Base-by-base conservation (phyloP, 2,888 invertebrate species). In the Synergus itoensis region DNA sequence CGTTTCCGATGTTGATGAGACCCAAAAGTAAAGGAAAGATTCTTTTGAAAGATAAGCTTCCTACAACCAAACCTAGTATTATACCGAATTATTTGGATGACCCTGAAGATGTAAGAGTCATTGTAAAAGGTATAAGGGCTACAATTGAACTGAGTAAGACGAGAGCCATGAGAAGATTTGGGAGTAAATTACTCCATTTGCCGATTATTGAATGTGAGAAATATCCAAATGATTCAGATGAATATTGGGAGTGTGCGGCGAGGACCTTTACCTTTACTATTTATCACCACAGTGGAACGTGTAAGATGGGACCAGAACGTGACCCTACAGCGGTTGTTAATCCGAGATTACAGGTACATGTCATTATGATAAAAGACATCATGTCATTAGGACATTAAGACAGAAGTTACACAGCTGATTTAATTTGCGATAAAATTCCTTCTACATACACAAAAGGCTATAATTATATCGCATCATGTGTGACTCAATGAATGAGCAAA, bases 41-140 rank as follows among this genome's bases (percentile, higher is more conserved):
- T n/a, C 94, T 94, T 87, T 92, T 97, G 14, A 94, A 93, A 86
- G 94, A 94, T 73, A 94, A 89, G 0, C 94, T 96, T 90, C 96
- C 96, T 0, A 93, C 93, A 40, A 94, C 94, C 36, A 93, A 94
- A 86, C 96, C 96, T 0, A 90, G 93, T 63, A 94, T 97, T 80
- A 94, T 95, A 83, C 94, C 96, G 2, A 96, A 96, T 87, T 96
- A 96, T 89, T 93, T 95, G 79, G 92, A 94, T 9, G 93, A 95
- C 82, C 94, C 94, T 8, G 92, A 94, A 48, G 97, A 97, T 86
- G 90, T 95, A 0, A 93, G 94, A 40, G 95, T 95, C 0, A 91
- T 96, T 9, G 93, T 96, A 0, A 93, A 94, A 5, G 94, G 95
- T 0, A 93, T 96, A 4, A 92, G 94, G 7, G 92, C 94, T 8